Evolutionary conservation across 1,140 invertebrate genomes (phyloP).

Genomic region (Formica exsecta): DNA sequence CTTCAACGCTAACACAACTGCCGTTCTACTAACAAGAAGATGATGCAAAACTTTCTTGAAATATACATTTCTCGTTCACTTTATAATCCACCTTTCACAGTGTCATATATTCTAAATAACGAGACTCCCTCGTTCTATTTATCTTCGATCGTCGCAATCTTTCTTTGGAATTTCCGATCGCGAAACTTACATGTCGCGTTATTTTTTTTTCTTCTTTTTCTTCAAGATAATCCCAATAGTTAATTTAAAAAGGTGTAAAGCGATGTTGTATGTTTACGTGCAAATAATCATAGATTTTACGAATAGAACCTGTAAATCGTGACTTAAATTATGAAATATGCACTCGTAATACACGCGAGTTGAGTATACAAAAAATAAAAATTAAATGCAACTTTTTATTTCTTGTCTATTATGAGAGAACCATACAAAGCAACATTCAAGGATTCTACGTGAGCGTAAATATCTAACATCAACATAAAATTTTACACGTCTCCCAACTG

Average conservation of each 20-base stretch:
- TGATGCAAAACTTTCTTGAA: constrained; percentile 57
- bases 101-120: constrained; percentile 11
- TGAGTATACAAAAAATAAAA: constrained; percentile 16
- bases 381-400: not conserved
- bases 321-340: not conserved
- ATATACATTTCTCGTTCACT: constrained; percentile 28
- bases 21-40: constrained; percentile 51
- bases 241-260: not conserved
- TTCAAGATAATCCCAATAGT: not conserved
- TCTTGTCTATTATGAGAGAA: not conserved
- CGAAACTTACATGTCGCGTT: not conserved
- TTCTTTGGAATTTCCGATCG: not conserved
- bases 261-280: constrained; percentile 15
- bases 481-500: not conserved
- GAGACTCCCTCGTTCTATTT: constrained; percentile 37
- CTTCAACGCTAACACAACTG: constrained; percentile 53
- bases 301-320: not conserved
- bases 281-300: not conserved
- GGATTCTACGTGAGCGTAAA: not conserved
- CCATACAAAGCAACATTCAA: not conserved
- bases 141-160: not conserved
- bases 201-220: not conserved
- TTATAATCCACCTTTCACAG: constrained; percentile 30
- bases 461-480: not conserved
- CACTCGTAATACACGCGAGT: not conserved